These are phyloP conservation scores for Cryptophagus acutangulus DNA, from an alignment of 2,888 invertebrate species.

Conservation along the genomic window DNA sequence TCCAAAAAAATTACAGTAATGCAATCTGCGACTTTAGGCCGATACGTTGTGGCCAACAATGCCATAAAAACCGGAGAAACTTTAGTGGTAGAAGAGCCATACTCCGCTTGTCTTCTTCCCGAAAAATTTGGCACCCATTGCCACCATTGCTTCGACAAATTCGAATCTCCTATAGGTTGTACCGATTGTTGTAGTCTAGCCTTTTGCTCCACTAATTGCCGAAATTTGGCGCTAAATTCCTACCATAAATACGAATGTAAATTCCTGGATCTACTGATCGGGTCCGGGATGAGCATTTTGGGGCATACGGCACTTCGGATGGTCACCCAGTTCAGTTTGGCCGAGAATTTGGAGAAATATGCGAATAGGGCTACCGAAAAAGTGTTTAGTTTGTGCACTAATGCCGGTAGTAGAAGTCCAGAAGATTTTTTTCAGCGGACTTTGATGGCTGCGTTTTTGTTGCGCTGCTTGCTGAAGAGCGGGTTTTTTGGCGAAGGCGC, in stretches of 20 bases:
- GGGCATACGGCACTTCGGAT: slow-evolving; percentile 71
- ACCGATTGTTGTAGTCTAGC: slow-evolving; percentile 70
- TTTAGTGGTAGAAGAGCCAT: slow-evolving; percentile 66
- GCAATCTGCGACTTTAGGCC: slow-evolving; percentile 60
- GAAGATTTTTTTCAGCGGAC: slow-evolving; percentile 71
- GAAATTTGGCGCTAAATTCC: slow-evolving; percentile 57
- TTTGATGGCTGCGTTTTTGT: slow-evolving; percentile 71
- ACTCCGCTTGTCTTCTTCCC: slow-evolving; percentile 67
- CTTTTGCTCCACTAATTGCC: slow-evolving; percentile 66
- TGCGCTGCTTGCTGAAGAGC: slow-evolving; percentile 64
- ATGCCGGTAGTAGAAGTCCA: slow-evolving; percentile 56
- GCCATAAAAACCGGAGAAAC: slow-evolving; percentile 65
- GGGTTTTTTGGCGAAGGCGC: slow-evolving; percentile 53
- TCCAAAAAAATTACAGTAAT: slow-evolving; percentile 58
- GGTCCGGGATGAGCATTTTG: slow-evolving; percentile 73
- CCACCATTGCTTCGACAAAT: slow-evolving; percentile 68
- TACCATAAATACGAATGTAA: slow-evolving; percentile 76
- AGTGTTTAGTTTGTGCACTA: slow-evolving; percentile 63
- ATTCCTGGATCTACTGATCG: slow-evolving; percentile 68
- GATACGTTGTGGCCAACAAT: slow-evolving; percentile 63
- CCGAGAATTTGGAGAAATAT: slow-evolving; percentile 50
- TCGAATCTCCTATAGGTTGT: slow-evolving; percentile 66
- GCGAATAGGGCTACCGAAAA: slow-evolving; percentile 48
- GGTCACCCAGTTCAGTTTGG: slow-evolving; percentile 63
- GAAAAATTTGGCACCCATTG: slow-evolving; percentile 75